Conservation (phyloP, 2,113 vertebrate species). For the Rallus limicola region DNA sequence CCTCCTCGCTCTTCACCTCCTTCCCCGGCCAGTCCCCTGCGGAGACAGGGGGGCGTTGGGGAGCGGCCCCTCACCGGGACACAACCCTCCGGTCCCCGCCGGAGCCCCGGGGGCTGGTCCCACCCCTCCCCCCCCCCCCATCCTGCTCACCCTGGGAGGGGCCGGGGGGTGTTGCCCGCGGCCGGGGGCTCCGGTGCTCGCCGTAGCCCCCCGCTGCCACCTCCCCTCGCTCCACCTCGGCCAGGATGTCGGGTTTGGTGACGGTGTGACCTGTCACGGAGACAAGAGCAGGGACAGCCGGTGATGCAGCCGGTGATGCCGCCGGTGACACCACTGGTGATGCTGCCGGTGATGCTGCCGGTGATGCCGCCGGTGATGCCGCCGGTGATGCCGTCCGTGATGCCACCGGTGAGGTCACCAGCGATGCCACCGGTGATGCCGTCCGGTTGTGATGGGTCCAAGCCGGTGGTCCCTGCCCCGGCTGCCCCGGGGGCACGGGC, state of each 20-base stretch:
- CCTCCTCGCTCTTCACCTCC: slow-evolving; percentile 15
- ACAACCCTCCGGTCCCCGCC: neutral
- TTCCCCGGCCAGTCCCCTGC: neutral
- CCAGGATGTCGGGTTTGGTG: slow-evolving; percentile 54
- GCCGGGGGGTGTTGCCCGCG: rapidly evolving
- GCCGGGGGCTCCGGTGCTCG: neutral
- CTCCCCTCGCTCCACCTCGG: slow-evolving; percentile 32
- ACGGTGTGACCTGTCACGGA: neutral
- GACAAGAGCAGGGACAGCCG: neutral
- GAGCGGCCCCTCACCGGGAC: neutral
- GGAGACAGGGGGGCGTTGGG: neutral
- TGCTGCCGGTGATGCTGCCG: neutral
- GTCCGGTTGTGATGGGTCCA: too few relatives aligned
- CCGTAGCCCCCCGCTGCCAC: neutral
- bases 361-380: too few relatives aligned
- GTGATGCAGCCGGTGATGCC: neutral
- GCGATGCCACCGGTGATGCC: too few relatives aligned
- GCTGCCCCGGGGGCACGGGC: neutral
- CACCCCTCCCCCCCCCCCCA: neutral
- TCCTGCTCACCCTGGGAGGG: neutral
- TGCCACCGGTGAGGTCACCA: too few relatives aligned
- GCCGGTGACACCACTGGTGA: neutral
- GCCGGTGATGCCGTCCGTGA: too few relatives aligned
- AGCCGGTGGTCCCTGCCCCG: too few relatives aligned
- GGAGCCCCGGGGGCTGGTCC: rapidly evolving